Evolutionary conservation across 2,113 vertebrate species (phyloP), one percentile per base, ranked within the genome.

Genomic region (Puffinus mauretanicus): DNA sequence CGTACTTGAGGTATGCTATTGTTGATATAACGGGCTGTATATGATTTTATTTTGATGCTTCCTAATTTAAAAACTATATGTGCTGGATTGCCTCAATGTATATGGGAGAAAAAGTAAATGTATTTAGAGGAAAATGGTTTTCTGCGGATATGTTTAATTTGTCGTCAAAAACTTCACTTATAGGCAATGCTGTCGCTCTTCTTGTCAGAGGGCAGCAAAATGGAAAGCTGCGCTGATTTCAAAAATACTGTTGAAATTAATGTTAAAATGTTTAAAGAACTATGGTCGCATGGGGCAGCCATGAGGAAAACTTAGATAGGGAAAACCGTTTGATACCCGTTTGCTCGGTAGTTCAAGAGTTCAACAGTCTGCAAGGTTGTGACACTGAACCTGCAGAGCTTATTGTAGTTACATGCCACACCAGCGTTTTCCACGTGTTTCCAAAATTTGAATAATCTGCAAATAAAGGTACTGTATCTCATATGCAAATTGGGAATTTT

Each of bases 1-100:
- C 20, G 7, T 18, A 3, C 20, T 32, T n/a, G n/a, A 76, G 71
- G 21, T 15, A 7, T 0, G 0, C 18, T 26, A 8, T 46, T 55
- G 22, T 5, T 30, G 58, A 8, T 38, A 3, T 0, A 40, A 4
- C 1, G 7, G 84, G 27, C 40, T 44, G 13, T 22, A 2, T 24
- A 0, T 7, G 13, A 4, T 60, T 88, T 93, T 61, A 2, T 72
- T 82, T 69, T 36, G 17, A 30, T 40, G 6, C 20, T 85, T 40
- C 34, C 18, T 38, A 69, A 14, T 27, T 75, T 36, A 27, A 61
- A 62, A 57, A 3, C 42, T 30, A 1, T 4, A 4, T 5, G 2
- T 54, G 3, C 6, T 82, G 24, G 7, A 13, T 47, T 18, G 15
- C 17, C 16, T 61, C 9, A 1, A 1, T 13, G 5, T 24, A 7